A percentile compares a stretch with the other conserved stretches of the same genome.
phyloP scores from a whole-genome alignment of 2,888 invertebrate genomes.

The Blastobasis lacticolella region DNA sequence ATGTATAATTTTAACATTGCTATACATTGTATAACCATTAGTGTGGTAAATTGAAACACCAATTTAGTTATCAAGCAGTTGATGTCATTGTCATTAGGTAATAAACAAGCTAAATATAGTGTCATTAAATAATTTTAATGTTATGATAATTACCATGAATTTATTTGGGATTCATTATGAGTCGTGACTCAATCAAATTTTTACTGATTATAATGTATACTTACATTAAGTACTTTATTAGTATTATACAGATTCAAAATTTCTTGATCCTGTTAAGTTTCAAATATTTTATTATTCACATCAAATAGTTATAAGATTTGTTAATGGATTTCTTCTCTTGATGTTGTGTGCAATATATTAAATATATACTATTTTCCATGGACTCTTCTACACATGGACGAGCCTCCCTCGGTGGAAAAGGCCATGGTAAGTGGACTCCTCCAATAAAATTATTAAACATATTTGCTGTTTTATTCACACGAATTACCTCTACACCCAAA shows the following conservation, averaged over 20 bases:
- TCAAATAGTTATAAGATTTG: constrained; percentile 18
- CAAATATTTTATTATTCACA: constrained; percentile 11
- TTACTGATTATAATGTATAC: background rate
- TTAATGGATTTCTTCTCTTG: constrained; percentile 23
- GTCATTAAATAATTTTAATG: background rate
- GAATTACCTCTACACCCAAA: constrained; percentile 7
- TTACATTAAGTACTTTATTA: background rate
- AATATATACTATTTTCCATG: constrained; percentile 67
- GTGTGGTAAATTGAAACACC: constrained; percentile 10
- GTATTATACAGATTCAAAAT: constrained; percentile 1
- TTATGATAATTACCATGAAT: background rate
- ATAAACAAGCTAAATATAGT: constrained; percentile 5
- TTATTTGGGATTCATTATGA: background rate
- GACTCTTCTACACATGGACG: constrained; percentile 63
- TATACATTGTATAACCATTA: constrained; percentile 1
- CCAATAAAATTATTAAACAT: constrained; percentile 48
- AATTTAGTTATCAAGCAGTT: constrained; percentile 24
- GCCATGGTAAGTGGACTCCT: constrained; percentile 65
- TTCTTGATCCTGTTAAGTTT: constrained; percentile 13
- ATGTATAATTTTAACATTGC: too few species aligned
- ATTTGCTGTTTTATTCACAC: constrained; percentile 34
- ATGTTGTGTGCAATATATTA: constrained; percentile 49
- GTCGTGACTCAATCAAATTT: background rate
- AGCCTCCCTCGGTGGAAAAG: constrained; percentile 61
- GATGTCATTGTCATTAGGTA: constrained; percentile 7